Evolutionary conservation across 2,888 invertebrate species (phyloP).

Genomic region (Anaspis maculata): DNA sequence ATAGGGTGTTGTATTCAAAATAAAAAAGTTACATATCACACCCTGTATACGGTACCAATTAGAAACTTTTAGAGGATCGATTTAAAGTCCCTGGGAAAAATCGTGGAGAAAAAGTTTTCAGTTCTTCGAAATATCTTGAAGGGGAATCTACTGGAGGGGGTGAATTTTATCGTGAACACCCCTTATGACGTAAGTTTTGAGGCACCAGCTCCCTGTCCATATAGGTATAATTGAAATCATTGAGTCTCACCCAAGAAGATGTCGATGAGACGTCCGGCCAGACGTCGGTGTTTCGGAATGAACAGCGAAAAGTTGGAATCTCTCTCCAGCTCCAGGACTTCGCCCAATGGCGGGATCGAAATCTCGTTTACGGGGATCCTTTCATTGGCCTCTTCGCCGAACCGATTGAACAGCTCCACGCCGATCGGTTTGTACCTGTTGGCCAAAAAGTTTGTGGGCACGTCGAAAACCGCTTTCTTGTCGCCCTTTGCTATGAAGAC

Average conservation of each 20-base stretch:
- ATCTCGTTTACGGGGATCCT: slow-evolving; percentile 49
- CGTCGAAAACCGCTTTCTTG: slow-evolving; percentile 51
- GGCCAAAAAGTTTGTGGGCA: slow-evolving; percentile 50
- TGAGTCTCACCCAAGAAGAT: slow-evolving; percentile 58
- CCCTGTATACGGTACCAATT: too few species aligned
- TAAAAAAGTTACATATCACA: too few species aligned
- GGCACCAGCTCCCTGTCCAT: too few species aligned
- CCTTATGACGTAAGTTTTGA: too few species aligned
- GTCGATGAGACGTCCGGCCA: slow-evolving; percentile 63
- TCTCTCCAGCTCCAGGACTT: slow-evolving; percentile 49
- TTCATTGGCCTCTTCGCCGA: slow-evolving; percentile 46
- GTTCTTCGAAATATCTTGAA: too few species aligned
- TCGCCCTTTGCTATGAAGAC: slow-evolving; percentile 68
- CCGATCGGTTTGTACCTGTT: slow-evolving; percentile 51
- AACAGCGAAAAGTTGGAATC: slow-evolving; percentile 68
- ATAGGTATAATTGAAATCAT: too few species aligned
- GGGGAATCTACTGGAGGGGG: too few species aligned
- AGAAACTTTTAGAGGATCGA: too few species aligned
- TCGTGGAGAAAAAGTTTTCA: too few species aligned
- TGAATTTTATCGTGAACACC: too few species aligned
- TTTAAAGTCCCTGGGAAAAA: too few species aligned
- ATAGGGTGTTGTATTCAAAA: too few species aligned
- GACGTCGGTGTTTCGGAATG: slow-evolving; percentile 58
- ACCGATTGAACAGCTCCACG: slow-evolving; percentile 52
- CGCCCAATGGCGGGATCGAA: slow-evolving; percentile 49